These are phyloP conservation scores for Metopia argyrocephala DNA, from an alignment of 2,888 invertebrate genomes.

Conservation along the genomic window DNA sequence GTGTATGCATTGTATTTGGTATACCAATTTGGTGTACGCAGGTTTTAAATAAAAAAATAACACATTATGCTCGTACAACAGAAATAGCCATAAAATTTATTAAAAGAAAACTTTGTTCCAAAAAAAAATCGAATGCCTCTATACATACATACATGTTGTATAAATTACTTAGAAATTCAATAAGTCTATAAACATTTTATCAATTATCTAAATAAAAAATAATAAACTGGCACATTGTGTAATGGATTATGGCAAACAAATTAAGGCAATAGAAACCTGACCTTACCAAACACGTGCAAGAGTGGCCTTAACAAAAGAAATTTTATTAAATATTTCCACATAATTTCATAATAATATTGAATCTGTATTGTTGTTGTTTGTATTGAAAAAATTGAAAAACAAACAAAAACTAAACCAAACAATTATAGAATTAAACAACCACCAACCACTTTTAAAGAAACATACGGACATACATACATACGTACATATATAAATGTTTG, in stretches of 20 bases:
- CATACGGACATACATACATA: too few relatives aligned
- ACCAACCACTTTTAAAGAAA: constrained; percentile 47
- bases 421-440: not conserved
- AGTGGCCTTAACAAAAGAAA: constrained; percentile 22
- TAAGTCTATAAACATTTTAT: not conserved
- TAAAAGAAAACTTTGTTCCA: too few relatives aligned
- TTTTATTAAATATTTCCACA: constrained; percentile 10
- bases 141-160: too few relatives aligned
- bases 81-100: too few relatives aligned
- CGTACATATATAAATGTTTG: too few relatives aligned
- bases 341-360: constrained; percentile 20
- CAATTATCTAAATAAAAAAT: not conserved
- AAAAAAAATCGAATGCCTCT: too few relatives aligned
- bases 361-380: constrained; percentile 17
- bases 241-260: not conserved
- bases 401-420: constrained; percentile 1
- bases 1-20: not conserved
- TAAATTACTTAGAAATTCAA: too few relatives aligned
- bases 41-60: too few relatives aligned
- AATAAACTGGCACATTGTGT: not conserved
- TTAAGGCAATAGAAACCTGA: constrained; percentile 46
- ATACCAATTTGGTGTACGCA: too few relatives aligned
- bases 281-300: constrained; percentile 48
- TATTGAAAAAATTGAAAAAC: not conserved
- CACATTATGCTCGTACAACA: too few relatives aligned